Conservation (phyloP, 2,888 invertebrate genomes). For the Lepetodrilus schrolli region DNA sequence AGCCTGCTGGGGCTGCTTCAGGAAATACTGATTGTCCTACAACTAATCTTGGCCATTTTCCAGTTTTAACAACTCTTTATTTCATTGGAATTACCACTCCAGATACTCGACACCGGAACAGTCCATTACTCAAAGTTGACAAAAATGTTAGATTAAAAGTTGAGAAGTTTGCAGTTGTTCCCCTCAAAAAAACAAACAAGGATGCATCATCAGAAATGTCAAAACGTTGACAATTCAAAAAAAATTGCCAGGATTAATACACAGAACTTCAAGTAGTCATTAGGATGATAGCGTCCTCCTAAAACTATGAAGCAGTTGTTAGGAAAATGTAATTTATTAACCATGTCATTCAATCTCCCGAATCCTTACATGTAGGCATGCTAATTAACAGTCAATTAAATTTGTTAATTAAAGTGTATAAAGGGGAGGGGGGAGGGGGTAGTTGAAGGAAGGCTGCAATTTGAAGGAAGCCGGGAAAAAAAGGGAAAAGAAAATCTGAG, state of each 20-base stretch:
- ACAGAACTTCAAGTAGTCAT: background rate
- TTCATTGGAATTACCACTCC: conserved; percentile 3
- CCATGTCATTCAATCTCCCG: conserved; percentile 2
- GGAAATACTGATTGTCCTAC: conserved; percentile 18
- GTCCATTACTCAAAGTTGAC: background rate
- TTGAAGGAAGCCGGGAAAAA: too few relatives aligned
- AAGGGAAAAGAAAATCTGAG: background rate
- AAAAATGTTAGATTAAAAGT: background rate
- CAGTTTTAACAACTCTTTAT: background rate
- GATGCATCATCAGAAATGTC: background rate
- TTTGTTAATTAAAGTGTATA: conserved; percentile 10
- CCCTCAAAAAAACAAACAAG: background rate
- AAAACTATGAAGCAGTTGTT: background rate
- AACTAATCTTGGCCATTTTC: conserved; percentile 8
- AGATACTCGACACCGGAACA: conserved; percentile 1
- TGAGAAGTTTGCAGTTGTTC: background rate
- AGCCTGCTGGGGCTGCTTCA: background rate
- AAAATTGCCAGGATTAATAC: background rate
- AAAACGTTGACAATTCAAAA: background rate
- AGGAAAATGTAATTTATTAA: conserved; percentile 13
- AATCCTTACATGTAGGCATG: background rate
- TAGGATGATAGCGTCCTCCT: background rate
- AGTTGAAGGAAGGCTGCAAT: too few relatives aligned
- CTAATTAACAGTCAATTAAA: conserved; percentile 22
- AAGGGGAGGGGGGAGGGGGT: background rate